phyloP scores from a whole-genome alignment of 2,113 vertebrate genomes.

The Otolemur garnettii region DNA sequence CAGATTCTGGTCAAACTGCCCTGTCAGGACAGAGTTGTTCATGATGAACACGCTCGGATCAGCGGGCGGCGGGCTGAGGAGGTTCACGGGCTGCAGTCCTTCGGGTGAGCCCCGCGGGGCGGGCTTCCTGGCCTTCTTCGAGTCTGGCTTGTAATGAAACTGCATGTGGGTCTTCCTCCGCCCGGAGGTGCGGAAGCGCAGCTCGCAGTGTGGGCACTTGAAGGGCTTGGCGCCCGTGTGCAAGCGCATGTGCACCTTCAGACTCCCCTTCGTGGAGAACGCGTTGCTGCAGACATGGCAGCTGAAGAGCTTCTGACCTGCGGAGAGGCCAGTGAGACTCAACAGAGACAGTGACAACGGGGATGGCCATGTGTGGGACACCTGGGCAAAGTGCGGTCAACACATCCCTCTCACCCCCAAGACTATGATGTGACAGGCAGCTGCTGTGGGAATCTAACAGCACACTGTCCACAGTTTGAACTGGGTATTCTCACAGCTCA shows the following conservation, averaged over 20 bases:
- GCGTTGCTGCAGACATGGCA: conserved; percentile 99
- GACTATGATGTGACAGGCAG: background rate
- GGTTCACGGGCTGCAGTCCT: conserved; percentile 89
- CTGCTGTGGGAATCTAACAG: fast-evolving
- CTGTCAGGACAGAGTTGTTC: conserved; percentile 92
- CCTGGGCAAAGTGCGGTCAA: too few relatives aligned
- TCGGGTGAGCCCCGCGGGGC: conserved; percentile 85
- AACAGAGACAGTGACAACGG: background rate
- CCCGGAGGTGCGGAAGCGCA: conserved; percentile 97
- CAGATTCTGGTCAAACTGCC: conserved; percentile 94
- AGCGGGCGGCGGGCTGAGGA: conserved; percentile 88
- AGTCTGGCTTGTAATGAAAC: conserved; percentile 93
- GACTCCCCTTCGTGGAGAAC: conserved; percentile 98
- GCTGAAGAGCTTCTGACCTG: conserved; percentile 98
- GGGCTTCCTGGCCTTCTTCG: conserved; percentile 90
- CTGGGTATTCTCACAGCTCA: background rate
- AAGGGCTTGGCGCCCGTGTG: conserved; percentile 99
- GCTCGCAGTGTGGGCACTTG: conserved; percentile 97
- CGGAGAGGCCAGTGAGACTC: conserved; percentile 2
- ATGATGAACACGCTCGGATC: conserved; percentile 96
- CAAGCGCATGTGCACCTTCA: conserved; percentile 99
- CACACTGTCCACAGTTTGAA: too few relatives aligned
- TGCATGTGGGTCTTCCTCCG: conserved; percentile 99
- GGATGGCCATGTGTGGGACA: background rate
- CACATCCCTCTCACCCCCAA: background rate